Percentiles rank a stretch among this genome's conserved stretches.
These are phyloP conservation scores for Meghimatium bilineatum DNA, from an alignment of 2,888 invertebrate genomes.

Conservation along the genomic window DNA sequence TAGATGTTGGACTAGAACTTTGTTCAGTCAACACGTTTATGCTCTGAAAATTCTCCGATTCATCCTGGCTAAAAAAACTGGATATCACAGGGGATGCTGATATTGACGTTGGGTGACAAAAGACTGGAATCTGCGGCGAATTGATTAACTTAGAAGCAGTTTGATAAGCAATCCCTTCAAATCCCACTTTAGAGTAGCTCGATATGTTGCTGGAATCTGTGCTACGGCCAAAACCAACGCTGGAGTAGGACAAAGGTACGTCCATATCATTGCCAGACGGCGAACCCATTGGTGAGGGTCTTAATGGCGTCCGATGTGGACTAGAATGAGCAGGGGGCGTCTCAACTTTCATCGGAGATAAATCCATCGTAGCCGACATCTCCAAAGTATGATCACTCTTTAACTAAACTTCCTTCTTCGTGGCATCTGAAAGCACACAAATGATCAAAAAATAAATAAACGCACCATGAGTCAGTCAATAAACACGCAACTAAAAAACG, in stretches of 20 bases:
- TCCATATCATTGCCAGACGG: slow-evolving; percentile 11
- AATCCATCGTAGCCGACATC: slow-evolving; percentile 32
- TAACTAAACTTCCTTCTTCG: background rate
- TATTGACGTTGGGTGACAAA: background rate
- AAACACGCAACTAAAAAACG: background rate
- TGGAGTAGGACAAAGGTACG: slow-evolving; percentile 63
- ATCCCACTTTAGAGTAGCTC: slow-evolving; percentile 86
- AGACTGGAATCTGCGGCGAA: background rate
- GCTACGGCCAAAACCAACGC: slow-evolving; percentile 88
- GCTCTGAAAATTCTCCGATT: background rate
- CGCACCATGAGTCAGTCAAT: background rate
- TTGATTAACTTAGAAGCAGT: background rate
- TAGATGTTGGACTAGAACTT: background rate
- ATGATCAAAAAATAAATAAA: background rate
- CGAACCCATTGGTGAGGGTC: background rate
- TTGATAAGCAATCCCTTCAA: slow-evolving; percentile 80
- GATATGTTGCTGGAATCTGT: slow-evolving; percentile 98
- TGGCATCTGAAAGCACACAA: background rate
- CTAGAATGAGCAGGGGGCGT: slow-evolving; percentile 2
- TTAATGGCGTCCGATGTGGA: slow-evolving; percentile 1
- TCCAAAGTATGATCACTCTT: background rate
- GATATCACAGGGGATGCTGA: background rate
- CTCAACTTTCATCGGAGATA: slow-evolving; percentile 22
- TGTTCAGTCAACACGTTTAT: no score
- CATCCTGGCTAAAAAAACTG: slow-evolving; percentile 3